Base-by-base conservation (phyloP, 2,888 invertebrate genomes). In the Muscina levida region DNA sequence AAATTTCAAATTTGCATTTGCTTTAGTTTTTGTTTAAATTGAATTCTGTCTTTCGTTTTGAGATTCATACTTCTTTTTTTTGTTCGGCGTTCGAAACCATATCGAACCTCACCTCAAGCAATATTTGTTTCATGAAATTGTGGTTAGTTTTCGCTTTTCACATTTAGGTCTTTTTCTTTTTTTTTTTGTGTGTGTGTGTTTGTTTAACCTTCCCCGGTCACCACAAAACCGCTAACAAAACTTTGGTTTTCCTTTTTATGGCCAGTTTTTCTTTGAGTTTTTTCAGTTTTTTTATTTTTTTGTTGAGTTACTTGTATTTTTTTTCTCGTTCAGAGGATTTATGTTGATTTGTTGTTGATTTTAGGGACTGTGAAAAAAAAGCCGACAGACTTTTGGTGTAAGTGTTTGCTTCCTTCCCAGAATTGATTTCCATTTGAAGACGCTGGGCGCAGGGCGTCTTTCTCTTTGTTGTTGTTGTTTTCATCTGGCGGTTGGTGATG, bases 291-390 rank as follows among this genome's bases (percentile, higher is more conserved):
- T 53, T 57, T 57, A 15, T 26, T 15, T 31, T 10, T 59, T 10
- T 39, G n/a, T 39, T n/a, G 6, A 44, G 13, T 44, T 48, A 15
- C 15, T 48, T 48, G 11, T 44, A 13, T 11, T 8, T 6, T 15
- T 37, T 6, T 15, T 37, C 15, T 31, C 59, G 17, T 59, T 68
- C 42, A 37, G 17, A 26, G 26, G 51, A 66, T 51, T 56, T 72
- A 65, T 74, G 31, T 56, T 78, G 72, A 68, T 68, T 72, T 67
- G 17, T 67, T 67, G 67, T 48, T 48, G 44, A 44, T 67, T 67
- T 53, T 68, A 53, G 46, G 67, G 39, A 51, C 53, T 68, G 67
- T 53, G 51, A 68, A 68, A 68, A 53, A 53, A 22, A 53, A 53
- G 53, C 53, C 53, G 53, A 22, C 53, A 22, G 13, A 19, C 1